Base-by-base conservation (phyloP, 2,797 vertebrate species). In the Galaxias olidus region DNA sequence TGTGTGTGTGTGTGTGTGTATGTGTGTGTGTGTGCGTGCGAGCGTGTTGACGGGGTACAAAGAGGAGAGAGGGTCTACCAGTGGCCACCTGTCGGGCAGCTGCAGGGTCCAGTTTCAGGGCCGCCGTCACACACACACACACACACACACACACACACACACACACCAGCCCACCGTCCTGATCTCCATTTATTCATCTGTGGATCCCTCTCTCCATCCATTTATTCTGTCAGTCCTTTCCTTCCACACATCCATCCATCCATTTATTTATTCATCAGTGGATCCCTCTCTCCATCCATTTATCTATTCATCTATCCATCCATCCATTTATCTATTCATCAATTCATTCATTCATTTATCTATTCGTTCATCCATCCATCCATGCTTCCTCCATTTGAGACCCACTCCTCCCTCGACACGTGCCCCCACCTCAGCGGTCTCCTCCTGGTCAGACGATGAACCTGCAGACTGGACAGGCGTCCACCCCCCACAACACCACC, bases 11-110 rank as follows among this genome's bases (percentile, higher is more conserved):
- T 59, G 64, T 63, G 66, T 65, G 60, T 65, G 63, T 71, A 64
- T 68, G 64, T 51, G 30, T 42, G 61, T 73, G 60, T 63, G 60
- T 59, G 69, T 61, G 70, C 64, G 60, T 66, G 63, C 63, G 60
- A 20, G 53, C 65, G 66, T 59, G 70, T 75, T 61, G 76, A 79
- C 60, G 15, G 73, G 75, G 74, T 76, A 90, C 86, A 89, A 90
- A 89, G 85, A 90, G 68, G 83, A 87, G 83, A 85, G 82, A 87
- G 78, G 81, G 88, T 79, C 86, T 87, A 82, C 87, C 87, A 91
- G 76, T 80, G 82, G 82, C 88, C 91, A 91, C 91, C 91, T 92
- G 92, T 89, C 88, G 82, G 57, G 87, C 91, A 92, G 92, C 89
- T 91, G 92, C 84, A 84, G 90, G 87, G 86, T 92, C 85, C 76